Conservation (phyloP, 1,140 invertebrate species). For the Papilio machaon region DNA sequence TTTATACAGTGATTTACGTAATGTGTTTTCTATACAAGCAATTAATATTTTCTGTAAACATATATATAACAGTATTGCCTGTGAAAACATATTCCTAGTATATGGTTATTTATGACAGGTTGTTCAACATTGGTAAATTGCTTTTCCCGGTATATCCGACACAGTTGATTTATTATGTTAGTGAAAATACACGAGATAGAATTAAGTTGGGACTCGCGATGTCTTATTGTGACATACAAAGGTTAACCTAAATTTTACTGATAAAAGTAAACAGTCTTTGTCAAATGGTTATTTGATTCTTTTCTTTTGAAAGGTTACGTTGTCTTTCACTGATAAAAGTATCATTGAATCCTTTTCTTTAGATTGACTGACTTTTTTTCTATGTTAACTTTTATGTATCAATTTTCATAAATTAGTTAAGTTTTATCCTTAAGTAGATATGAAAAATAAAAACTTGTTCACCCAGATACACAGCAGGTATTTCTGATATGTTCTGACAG, state of each 20-base stretch:
- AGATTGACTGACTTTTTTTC: background rate
- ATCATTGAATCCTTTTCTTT: background rate
- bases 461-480: conserved; percentile 1
- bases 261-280: background rate
- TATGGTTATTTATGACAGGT: conserved; percentile 17
- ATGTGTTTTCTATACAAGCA: background rate
- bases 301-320: too few relatives aligned
- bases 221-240: conserved; percentile 3
- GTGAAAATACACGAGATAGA: background rate
- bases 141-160: background rate
- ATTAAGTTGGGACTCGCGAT: conserved; percentile 8
- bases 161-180: conserved; percentile 3
- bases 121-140: conserved; percentile 14
- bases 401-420: too few relatives aligned
- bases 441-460: background rate
- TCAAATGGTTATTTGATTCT: too few relatives aligned
- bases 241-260: conserved; percentile 7
- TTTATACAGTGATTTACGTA: background rate
- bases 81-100: background rate
- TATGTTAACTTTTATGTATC: background rate
- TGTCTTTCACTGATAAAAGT: too few relatives aligned
- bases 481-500: background rate
- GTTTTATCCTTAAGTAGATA: background rate
- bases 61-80: background rate
- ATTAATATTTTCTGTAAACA: background rate